phyloP scores from a whole-genome alignment of 1,140 invertebrate species.

The Thaumatotibia leucotreta region DNA sequence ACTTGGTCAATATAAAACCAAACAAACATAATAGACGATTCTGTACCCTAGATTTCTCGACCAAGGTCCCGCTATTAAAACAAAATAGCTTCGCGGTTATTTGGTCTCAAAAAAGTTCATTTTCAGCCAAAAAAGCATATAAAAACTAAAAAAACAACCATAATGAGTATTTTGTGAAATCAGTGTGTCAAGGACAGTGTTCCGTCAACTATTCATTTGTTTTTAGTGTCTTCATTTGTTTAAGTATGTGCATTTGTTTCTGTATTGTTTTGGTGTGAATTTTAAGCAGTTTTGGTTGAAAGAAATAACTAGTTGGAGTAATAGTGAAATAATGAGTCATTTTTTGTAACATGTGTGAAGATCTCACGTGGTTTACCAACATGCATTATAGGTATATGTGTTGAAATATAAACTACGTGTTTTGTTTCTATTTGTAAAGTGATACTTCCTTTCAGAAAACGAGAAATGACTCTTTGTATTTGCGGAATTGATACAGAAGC shows the following conservation, averaged over 20 bases:
- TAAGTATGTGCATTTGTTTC: no score
- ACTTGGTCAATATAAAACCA: neutral
- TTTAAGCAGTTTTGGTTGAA: neutral
- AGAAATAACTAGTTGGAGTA: no score
- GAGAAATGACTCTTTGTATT: no score
- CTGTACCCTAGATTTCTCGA: neutral
- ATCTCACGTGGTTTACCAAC: no score
- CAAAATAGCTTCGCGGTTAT: neutral
- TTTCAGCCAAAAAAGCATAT: no score
- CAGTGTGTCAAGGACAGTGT: neutral
- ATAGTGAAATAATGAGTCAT: neutral
- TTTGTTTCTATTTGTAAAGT: no score
- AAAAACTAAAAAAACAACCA: neutral
- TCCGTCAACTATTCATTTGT: slow-evolving; percentile 2
- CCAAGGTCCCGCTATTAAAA: neutral
- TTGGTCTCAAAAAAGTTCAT: no score
- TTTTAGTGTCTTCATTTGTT: neutral
- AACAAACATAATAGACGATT: neutral
- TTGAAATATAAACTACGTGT: no score
- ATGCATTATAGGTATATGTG: no score
- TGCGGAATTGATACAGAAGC: no score
- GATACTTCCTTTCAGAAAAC: no score
- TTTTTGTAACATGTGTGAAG: no score
- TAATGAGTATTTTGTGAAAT: neutral
- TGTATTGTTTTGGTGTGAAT: neutral